Evolutionary conservation across 1,140 invertebrate genomes (phyloP).

Genomic region (Globodera rostochiensis): DNA sequence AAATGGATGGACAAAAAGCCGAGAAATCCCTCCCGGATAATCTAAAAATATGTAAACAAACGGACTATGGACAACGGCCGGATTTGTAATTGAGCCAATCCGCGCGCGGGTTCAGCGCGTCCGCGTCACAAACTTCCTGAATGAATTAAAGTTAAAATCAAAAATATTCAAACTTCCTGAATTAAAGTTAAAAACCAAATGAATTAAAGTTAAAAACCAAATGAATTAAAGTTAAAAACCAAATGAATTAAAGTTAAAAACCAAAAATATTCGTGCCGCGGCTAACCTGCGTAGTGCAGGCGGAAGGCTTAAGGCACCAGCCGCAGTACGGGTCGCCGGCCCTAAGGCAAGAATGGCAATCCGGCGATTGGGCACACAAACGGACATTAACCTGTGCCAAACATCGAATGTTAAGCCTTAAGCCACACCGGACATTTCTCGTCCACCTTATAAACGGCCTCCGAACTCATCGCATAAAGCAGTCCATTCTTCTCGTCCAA

Average conservation of each 20-base stretch:
- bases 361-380: constrained; percentile 43
- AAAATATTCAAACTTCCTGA: no score
- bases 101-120: constrained; percentile 38
- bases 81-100: constrained; percentile 64
- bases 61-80: constrained; percentile 55
- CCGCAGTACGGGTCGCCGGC: constrained; percentile 62
- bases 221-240: no score
- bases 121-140: constrained; percentile 35
- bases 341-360: constrained; percentile 56
- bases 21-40: not conserved
- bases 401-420: no score
- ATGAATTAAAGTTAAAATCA: no score
- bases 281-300: constrained; percentile 43
- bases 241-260: no score
- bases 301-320: constrained; percentile 54
- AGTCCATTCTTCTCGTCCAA: constrained; percentile 56
- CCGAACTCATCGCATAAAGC: constrained; percentile 40
- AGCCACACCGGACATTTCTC: constrained; percentile 4
- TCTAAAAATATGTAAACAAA: constrained; percentile 23
- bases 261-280: no score
- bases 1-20: not conserved
- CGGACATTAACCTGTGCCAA: constrained; percentile 47
- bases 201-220: no score
- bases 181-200: not conserved
- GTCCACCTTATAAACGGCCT: constrained; percentile 52